phyloP scores from a whole-genome alignment of 2,888 invertebrate species.

The Bombylius discolor region DNA sequence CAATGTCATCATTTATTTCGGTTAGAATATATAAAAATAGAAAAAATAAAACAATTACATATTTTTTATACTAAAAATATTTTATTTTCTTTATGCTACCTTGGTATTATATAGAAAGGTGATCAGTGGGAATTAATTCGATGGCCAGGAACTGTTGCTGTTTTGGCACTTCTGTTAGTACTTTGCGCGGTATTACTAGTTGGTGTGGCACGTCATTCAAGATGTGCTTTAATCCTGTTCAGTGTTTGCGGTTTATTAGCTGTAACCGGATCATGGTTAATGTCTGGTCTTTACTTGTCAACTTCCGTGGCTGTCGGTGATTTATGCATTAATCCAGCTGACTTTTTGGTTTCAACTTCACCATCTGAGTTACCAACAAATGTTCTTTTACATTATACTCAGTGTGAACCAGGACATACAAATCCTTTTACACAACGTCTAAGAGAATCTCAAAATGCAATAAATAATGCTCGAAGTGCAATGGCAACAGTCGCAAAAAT shows the following conservation, averaged over 20 bases:
- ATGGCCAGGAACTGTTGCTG: constrained; percentile 83
- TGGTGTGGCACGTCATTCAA: constrained; percentile 77
- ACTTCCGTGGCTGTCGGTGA: constrained; percentile 75
- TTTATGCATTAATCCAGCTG: constrained; percentile 73
- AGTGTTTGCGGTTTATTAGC: constrained; percentile 77
- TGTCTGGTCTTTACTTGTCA: constrained; percentile 75
- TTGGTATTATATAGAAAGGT: constrained; percentile 41
- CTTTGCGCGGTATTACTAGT: constrained; percentile 80
- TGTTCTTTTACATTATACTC: constrained; percentile 64
- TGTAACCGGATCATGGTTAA: constrained; percentile 77
- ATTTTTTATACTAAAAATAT: background rate
- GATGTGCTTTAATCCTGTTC: constrained; percentile 79
- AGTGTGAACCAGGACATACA: constrained; percentile 66
- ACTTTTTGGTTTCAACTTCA: constrained; percentile 57
- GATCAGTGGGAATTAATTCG: constrained; percentile 63
- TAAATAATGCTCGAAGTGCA: constrained; percentile 39
- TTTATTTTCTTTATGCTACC: constrained; percentile 6
- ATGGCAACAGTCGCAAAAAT: constrained; percentile 37
- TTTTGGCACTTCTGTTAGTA: constrained; percentile 71
- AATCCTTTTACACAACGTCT: constrained; percentile 71
- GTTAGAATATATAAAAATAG: constrained; percentile 20
- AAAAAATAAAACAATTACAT: background rate
- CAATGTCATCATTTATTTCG: constrained; percentile 47
- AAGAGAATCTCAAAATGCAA: constrained; percentile 61
- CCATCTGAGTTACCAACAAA: constrained; percentile 45